A percentile compares a stretch with the other conserved stretches of the same genome.
phyloP scores from a whole-genome alignment of 64 coral and sea anemone species.

The Montipora capricornis region DNA sequence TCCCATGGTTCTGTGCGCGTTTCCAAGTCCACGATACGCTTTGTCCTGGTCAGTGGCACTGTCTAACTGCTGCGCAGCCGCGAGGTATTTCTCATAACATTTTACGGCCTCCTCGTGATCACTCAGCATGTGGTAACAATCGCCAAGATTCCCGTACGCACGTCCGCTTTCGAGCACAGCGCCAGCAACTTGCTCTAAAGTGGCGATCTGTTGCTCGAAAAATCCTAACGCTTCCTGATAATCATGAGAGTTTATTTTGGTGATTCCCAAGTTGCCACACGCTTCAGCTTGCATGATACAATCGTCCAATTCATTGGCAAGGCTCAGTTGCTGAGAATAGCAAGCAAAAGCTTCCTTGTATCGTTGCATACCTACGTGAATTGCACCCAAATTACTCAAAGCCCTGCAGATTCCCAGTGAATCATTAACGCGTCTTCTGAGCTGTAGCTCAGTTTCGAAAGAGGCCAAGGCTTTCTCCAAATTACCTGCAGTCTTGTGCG shows the following conservation, averaged over 20 bases:
- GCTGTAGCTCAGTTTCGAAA: slow-evolving; percentile 68
- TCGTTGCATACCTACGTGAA: slow-evolving; percentile 42
- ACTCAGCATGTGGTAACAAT: slow-evolving; percentile 84
- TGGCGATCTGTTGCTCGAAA: slow-evolving; percentile 87
- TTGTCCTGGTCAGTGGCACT: slow-evolving; percentile 94
- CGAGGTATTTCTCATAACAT: slow-evolving; percentile 85
- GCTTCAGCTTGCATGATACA: slow-evolving; percentile 66
- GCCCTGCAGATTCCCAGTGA: slow-evolving; percentile 71
- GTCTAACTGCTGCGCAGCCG: slow-evolving; percentile 79
- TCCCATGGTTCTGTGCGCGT: slow-evolving; percentile 84
- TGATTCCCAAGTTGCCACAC: slow-evolving; percentile 85
- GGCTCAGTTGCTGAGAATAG: slow-evolving; percentile 82
- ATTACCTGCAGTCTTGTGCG: slow-evolving; percentile 76
- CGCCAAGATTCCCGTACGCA: slow-evolving; percentile 87
- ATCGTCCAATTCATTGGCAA: slow-evolving; percentile 81
- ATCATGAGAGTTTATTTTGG: slow-evolving; percentile 71
- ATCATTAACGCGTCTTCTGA: slow-evolving; percentile 56
- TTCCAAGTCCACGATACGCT: slow-evolving; percentile 94
- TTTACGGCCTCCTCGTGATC: slow-evolving; percentile 82
- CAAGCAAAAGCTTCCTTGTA: slow-evolving; percentile 76
- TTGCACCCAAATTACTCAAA: slow-evolving; percentile 74
- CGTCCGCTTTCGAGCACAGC: slow-evolving; percentile 84
- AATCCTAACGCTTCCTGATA: slow-evolving; percentile 81
- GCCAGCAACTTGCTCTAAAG: slow-evolving; percentile 64
- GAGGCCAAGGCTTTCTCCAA: slow-evolving; percentile 74